These are phyloP conservation scores for Gymnosoma rotundatum DNA, from an alignment of 2,888 invertebrate species.

Conservation along the genomic window DNA sequence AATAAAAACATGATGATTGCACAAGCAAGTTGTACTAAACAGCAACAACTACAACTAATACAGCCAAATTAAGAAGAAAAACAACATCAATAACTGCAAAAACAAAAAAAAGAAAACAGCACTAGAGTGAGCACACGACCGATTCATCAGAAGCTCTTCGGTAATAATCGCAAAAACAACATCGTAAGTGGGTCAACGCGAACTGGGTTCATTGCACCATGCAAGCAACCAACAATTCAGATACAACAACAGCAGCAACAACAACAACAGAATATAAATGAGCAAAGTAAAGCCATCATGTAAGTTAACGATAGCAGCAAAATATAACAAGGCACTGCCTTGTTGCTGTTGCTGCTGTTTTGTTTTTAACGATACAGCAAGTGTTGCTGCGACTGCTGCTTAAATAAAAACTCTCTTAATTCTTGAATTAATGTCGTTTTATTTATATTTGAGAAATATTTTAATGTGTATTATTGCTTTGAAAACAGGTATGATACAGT, in stretches of 20 bases:
- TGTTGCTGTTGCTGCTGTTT: slow-evolving; percentile 15
- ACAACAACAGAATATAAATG: slow-evolving; percentile 44
- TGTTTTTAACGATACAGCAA: neutral
- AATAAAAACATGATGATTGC: slow-evolving; percentile 56
- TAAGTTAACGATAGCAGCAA: slow-evolving; percentile 47
- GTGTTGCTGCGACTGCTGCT: slow-evolving; percentile 24
- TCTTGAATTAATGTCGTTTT: slow-evolving; percentile 42
- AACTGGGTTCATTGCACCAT: slow-evolving; percentile 83
- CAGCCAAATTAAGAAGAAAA: slow-evolving; percentile 59
- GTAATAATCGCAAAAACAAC: slow-evolving; percentile 78
- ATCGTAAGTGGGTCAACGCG: slow-evolving; percentile 83
- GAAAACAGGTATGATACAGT: slow-evolving; percentile 3
- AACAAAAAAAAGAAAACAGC: slow-evolving; percentile 52
- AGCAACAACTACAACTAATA: slow-evolving; percentile 44
- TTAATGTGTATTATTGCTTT: slow-evolving; percentile 5
- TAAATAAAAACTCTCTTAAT: slow-evolving; percentile 36
- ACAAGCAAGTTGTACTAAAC: slow-evolving; percentile 58
- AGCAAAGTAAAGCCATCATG: slow-evolving; percentile 66
- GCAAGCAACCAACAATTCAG: slow-evolving; percentile 61
- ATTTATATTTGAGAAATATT: neutral
- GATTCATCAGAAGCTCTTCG: slow-evolving; percentile 75
- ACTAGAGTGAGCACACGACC: slow-evolving; percentile 63
- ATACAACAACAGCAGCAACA: slow-evolving; percentile 31
- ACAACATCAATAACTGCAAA: slow-evolving; percentile 55
- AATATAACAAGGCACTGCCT: slow-evolving; percentile 27